A percentile compares a stretch with the other conserved stretches of the same genome.
phyloP scores from a whole-genome alignment of 2,888 invertebrate species.

The Criorhina ranunculi region DNA sequence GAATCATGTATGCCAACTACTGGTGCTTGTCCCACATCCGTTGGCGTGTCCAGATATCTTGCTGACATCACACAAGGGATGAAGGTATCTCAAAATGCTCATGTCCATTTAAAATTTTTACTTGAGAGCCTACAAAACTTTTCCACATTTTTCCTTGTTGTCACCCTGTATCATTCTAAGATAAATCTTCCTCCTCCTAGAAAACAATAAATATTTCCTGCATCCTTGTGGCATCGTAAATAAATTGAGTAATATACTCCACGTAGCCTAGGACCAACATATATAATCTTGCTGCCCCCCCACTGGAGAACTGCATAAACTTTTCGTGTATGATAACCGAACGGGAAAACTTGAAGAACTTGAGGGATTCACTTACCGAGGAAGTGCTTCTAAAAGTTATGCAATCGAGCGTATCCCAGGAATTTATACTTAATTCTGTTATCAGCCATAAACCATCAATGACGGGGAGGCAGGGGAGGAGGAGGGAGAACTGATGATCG shows the following conservation, averaged over 20 bases:
- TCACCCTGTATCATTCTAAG: constrained; percentile 31
- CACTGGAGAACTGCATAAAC: constrained; percentile 51
- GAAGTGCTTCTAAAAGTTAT: neutral
- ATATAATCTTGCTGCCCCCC: constrained; percentile 39
- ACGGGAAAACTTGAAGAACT: constrained; percentile 12
- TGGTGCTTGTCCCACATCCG: too few relatives aligned
- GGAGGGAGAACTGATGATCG: constrained; percentile 60
- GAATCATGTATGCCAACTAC: too few relatives aligned
- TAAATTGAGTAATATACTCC: constrained; percentile 39
- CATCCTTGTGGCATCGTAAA: constrained; percentile 53
- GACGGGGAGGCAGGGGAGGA: constrained; percentile 9
- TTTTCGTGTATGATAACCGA: constrained; percentile 42
- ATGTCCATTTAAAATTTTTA: too few relatives aligned
- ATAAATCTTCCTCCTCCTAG: constrained; percentile 19
- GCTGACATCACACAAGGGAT: too few relatives aligned
- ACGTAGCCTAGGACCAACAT: neutral
- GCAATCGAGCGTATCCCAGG: constrained; percentile 18
- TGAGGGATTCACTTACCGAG: neutral
- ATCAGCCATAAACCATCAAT: constrained; percentile 74
- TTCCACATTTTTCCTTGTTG: too few relatives aligned
- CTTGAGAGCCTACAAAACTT: too few relatives aligned
- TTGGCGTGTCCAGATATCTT: too few relatives aligned
- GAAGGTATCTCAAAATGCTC: too few relatives aligned
- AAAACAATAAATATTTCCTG: constrained; percentile 43
- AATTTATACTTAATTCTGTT: constrained; percentile 68